Evolutionary conservation across 1,140 invertebrate genomes (phyloP), one percentile per base, ranked within the genome.

Genomic region (Onthophagus taurus): DNA sequence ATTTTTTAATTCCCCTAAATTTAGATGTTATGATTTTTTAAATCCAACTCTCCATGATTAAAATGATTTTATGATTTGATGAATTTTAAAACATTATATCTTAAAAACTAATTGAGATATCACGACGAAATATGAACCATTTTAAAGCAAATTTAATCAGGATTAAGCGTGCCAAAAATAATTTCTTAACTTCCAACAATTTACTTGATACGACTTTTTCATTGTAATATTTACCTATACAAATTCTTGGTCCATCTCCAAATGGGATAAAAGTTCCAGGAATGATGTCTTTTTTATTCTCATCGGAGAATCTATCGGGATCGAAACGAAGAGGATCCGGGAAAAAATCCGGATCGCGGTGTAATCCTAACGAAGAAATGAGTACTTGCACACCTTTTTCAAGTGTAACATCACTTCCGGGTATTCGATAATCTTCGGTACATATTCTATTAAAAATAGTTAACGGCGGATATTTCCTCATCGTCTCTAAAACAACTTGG

Each of bases 221-320:
- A 12, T 9, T 3, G 11, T 30, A n/a, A 20, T 24, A n/a, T 3
- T 14, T 16, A 41, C 38, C 38, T 41, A 41, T 30, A n/a, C 38
- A 41, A 13, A 41, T 17, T 14, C 38, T 41, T 2, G 38, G 38
- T 7, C 38, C 38, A 29, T 41, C 24, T 11, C 38, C 38, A 9
- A 41, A 41, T 8, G 38, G 38, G 14, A 41, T 29, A 29, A 26
- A 41, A 3, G 38, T 41, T 13, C 38, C 38, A 0, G 38, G 13
- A 3, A 26, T 16, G 7, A 41, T 16, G 16, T 37, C 29, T 29
- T 11, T 14, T 7, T 29, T 24, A n/a, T 41, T 41, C 18, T 41
- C 38, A 18, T 41, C 38, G 13, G 38, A 41, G 29, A 41, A 41
- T 41, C 38, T 24, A 7, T 41, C 38, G 2, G 38, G 38, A 17